A percentile compares a stretch with the other conserved stretches of the same genome.
phyloP scores from a whole-genome alignment of 2,888 invertebrate genomes.

The Agapostemon virescens region DNA sequence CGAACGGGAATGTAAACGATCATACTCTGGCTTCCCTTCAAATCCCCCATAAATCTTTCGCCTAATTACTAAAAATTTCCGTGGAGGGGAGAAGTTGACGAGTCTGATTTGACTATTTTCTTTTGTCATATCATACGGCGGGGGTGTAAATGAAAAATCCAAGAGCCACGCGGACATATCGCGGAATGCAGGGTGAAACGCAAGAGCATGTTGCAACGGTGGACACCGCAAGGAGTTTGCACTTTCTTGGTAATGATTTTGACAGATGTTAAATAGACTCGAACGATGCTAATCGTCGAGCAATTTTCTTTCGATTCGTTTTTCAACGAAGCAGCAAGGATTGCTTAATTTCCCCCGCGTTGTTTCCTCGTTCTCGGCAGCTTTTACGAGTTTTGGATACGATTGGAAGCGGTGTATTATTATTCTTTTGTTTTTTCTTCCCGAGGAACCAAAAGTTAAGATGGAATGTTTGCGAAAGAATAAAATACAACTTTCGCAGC shows the following conservation, averaged over 20 bases:
- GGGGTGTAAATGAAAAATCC: background rate
- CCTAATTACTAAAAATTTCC: too few species aligned
- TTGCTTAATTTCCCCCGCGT: background rate
- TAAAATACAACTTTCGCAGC: background rate
- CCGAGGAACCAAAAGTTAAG: background rate
- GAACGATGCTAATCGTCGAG: background rate
- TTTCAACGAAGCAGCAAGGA: background rate
- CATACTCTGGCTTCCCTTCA: too few species aligned
- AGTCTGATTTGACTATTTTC: too few species aligned
- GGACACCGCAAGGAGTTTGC: constrained; percentile 9
- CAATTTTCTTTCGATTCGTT: background rate
- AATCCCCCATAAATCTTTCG: too few species aligned
- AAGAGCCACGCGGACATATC: background rate
- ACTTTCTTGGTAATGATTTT: constrained; percentile 12
- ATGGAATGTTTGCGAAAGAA: background rate
- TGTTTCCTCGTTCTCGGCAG: background rate
- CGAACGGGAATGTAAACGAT: too few species aligned
- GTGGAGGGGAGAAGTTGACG: too few species aligned
- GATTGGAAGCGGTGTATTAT: background rate
- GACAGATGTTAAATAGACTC: background rate
- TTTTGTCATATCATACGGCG: too few species aligned
- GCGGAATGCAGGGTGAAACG: background rate
- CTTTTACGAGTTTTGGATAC: background rate
- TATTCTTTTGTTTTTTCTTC: too few species aligned
- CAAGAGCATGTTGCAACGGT: background rate